Base-by-base conservation (phyloP, 2,888 invertebrate genomes). In the Philhelius pedissequus region DNA sequence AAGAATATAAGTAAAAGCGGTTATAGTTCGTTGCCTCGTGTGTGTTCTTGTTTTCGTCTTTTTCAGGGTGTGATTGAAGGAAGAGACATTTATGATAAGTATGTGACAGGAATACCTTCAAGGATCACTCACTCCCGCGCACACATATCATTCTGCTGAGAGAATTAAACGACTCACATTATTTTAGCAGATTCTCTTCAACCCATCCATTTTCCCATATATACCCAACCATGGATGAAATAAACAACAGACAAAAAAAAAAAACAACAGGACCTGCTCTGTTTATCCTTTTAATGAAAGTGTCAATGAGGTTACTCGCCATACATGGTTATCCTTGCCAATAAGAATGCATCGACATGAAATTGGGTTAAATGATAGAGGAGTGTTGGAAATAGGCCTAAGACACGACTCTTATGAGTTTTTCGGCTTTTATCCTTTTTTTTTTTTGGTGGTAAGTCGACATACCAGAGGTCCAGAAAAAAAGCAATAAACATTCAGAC, bases 111-210 rank as follows among this genome's bases (percentile, higher is more conserved):
- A 83, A 83, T 83, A 77, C 64, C 18, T 48, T 50, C 40, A 25
- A 69, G 83, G 79, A 74, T 83, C 77, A 82, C 66, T 71, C 60
- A 27, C 8, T 27, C n/a, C 1, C 25, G 0, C 4, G 1, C 15
- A 8, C 8, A 64, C 62, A 64, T 7, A 71, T 82, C 81, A 71
- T 82, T 82, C 52, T 64, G 77, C 35, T 56, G 60, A 79, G 74
- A 56, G 79, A 83, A 70, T 83, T 79, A 83, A 83, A 83, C 30
- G 83, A 79, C 79, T 79, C 58, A 52, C 74, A 73, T 74, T 74
- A 68, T 64, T 48, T 3, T 18, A 9, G 13, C 30, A 48, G 48
- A 64, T 64, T 64, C 32, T 30, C 18, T 27, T 18, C 11, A 20
- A 27, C 18, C 25, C 22, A 48, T 2, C 22, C 40, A 15, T 15